Evolutionary conservation across 2,797 vertebrate species (phyloP).

Genomic region (Todus mexicanus): DNA sequence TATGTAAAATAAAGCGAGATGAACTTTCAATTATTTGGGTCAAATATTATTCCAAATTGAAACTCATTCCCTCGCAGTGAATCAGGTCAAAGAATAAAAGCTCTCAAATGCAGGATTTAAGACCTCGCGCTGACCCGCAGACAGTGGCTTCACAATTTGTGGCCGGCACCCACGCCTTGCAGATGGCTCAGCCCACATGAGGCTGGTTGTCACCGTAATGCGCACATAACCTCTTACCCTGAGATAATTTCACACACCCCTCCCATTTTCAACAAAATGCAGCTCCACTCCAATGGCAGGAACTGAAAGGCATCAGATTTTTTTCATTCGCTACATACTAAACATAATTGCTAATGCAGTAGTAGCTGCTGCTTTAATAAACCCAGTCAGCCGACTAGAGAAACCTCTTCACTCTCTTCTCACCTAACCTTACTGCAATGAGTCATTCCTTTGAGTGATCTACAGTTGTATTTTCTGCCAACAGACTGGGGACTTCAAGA

Average conservation of each 20-base stretch:
- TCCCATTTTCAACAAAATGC: background rate
- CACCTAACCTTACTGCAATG: background rate
- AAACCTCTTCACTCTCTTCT: background rate
- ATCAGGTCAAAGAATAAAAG: slow-evolving; percentile 36
- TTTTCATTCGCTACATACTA: background rate
- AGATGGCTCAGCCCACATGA: background rate
- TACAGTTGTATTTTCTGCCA: slow-evolving; percentile 12
- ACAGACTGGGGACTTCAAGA: background rate
- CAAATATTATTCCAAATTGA: slow-evolving; percentile 34
- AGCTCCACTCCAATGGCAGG: background rate
- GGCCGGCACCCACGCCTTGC: background rate
- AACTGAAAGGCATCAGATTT: background rate
- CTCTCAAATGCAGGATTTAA: slow-evolving; percentile 5
- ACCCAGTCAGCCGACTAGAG: background rate
- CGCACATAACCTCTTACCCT: background rate
- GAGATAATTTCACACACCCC: background rate
- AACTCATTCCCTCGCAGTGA: slow-evolving; percentile 10
- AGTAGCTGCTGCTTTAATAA: slow-evolving; percentile 9
- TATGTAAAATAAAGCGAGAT: slow-evolving; percentile 50
- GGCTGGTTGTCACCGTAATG: background rate
- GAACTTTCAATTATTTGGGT: slow-evolving; percentile 54
- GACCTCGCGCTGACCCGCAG: background rate
- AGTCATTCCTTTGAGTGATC: background rate
- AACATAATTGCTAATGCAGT: slow-evolving; percentile 13
- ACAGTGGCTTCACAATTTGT: background rate